Percentiles rank a stretch among this genome's conserved stretches.
phyloP scores from a whole-genome alignment of 2,113 vertebrate species.

The Penelope pileata region DNA sequence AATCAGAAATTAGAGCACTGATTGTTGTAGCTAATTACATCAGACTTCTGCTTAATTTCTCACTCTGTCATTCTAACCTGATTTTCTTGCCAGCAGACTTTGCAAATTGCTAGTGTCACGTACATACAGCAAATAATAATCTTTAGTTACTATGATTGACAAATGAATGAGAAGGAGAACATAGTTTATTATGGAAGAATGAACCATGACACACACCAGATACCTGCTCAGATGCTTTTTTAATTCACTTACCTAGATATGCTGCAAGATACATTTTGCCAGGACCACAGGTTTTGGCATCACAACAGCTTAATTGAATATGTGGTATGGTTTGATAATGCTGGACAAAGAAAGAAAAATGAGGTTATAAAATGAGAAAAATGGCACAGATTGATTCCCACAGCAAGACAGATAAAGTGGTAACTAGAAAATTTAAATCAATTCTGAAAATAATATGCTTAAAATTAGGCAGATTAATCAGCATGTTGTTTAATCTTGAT shows the following conservation, averaged over 20 bases:
- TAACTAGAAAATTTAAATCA: slow-evolving; percentile 58
- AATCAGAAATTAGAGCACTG: slow-evolving; percentile 92
- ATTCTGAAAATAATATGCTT: slow-evolving; percentile 63
- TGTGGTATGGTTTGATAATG: slow-evolving; percentile 78
- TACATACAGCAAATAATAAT: slow-evolving; percentile 83
- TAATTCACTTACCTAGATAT: slow-evolving; percentile 87
- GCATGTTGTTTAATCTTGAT: slow-evolving; percentile 32
- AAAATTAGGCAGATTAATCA: slow-evolving; percentile 47
- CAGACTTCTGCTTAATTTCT: slow-evolving; percentile 89
- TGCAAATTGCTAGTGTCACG: slow-evolving; percentile 86
- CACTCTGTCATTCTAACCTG: slow-evolving; percentile 87
- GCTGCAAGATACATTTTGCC: slow-evolving; percentile 78
- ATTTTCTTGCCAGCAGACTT: slow-evolving; percentile 88
- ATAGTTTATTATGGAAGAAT: slow-evolving; percentile 81
- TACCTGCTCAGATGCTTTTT: slow-evolving; percentile 82
- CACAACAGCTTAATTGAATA: slow-evolving; percentile 78
- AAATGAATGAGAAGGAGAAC: slow-evolving; percentile 81
- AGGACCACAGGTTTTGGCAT: slow-evolving; percentile 78
- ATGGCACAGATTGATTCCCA: slow-evolving; percentile 40
- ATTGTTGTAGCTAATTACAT: slow-evolving; percentile 93
- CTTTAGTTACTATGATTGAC: slow-evolving; percentile 83
- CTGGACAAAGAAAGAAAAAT: slow-evolving; percentile 61
- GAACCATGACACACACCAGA: slow-evolving; percentile 87
- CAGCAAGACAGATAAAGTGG: slow-evolving; percentile 51
- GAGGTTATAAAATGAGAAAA: slow-evolving; percentile 27